Conservation (phyloP, 2,113 vertebrate genomes). For the Hassar affinis region DNA sequence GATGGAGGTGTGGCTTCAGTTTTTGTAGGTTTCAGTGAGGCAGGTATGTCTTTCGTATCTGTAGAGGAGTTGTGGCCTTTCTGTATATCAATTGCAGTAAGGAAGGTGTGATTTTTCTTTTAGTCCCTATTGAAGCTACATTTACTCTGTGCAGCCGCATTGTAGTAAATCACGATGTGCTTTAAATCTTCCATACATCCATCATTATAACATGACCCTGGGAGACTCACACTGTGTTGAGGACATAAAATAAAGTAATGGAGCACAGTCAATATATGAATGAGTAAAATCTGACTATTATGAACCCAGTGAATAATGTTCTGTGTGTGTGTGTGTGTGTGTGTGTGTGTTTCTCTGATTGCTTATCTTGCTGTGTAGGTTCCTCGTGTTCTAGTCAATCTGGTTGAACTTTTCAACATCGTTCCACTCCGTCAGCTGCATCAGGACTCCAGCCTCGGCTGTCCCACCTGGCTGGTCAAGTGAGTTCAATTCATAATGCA, state of each 20-base stretch:
- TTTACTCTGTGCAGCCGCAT: neutral
- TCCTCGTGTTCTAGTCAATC: conserved; percentile 84
- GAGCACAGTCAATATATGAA: neutral
- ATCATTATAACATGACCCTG: neutral
- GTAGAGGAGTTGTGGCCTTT: neutral
- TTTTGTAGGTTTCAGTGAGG: neutral
- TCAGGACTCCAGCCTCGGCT: conserved; percentile 65
- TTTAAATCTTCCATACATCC: neutral
- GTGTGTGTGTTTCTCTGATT: neutral
- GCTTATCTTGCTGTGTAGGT: conserved; percentile 69
- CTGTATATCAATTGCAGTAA: neutral
- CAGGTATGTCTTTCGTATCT: neutral
- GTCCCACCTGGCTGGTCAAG: conserved; percentile 74
- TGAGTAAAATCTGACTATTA: neutral
- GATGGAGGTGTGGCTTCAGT: neutral
- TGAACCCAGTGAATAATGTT: neutral
- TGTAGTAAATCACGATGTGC: neutral
- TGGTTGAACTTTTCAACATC: conserved; percentile 78
- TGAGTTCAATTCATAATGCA: conserved; percentile 48
- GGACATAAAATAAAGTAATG: neutral
- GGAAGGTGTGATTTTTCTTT: neutral
- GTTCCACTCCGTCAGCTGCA: conserved; percentile 76
- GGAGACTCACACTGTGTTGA: neutral
- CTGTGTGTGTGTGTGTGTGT: neutral
- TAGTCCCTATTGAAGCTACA: neutral